Base-by-base conservation (phyloP, 2,797 vertebrate species). In the Lophius americanus region DNA sequence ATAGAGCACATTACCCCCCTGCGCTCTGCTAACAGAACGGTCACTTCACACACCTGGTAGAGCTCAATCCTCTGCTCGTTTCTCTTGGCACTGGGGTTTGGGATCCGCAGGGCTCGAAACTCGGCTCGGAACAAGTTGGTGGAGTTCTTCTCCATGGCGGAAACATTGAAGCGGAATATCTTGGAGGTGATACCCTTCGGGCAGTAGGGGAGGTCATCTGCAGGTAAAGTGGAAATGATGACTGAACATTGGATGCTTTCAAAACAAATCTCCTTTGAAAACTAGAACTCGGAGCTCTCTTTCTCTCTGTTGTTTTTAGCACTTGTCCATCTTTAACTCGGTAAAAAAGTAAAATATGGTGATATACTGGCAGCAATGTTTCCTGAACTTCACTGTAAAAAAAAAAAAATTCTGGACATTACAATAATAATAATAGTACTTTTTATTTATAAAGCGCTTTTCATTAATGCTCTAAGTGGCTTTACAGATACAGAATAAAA, bases 81-180 rank as follows among this genome's bases (percentile, higher is more conserved):
- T 81, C 93, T 96, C 88, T 96, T 97, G 89, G 97, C 95, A n/a
- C 73, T 89, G 0, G 79, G 83, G 84, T 99, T 98, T 67, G 96
- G 95, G 82, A 97, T 92, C 5, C 97, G 92, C 85, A 97, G 89
- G 62, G 96, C 96, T 55, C 97, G 94, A 78, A 99, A 99, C 90
- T 99, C 97, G 0, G 97, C 97, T 71, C 97, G 94, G 92, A 99
- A 98, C 71, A 99, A 91, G 88, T 97, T 98, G 92, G 95, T 96
- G 89, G 95, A 93, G 83, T 98, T 99, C 90, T 96, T 96, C 93
- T 99, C 97, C 93, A 98, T 96, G 9, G 91, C 91, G 0, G 97
- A 98, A 77, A 99, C 97, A 0, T 98, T 97, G 90, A 99, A 99
- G 77, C 95, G 96, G 90, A 98, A 99, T 57, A 97, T 92, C 6